Evolutionary conservation across 1,140 invertebrate genomes (phyloP), one percentile per base, ranked within the genome.

Genomic region (Danaus melanippus): DNA sequence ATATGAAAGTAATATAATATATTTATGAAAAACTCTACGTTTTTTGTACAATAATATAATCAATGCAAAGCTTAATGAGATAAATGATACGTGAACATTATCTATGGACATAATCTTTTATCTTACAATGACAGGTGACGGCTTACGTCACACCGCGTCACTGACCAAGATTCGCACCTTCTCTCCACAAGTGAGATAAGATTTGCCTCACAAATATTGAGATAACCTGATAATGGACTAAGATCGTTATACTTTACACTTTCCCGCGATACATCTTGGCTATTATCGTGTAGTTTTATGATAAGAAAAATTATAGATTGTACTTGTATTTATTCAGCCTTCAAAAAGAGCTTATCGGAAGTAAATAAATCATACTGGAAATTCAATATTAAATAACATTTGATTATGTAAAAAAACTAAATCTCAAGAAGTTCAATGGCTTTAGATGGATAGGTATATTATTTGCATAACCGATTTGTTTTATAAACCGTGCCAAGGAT

Each of bases 201-300:
- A 78, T 80, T 74, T 46, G 51, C 53, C 61, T 21, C 45, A 58
- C 75, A 69, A 81, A 83, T 79, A 79, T 81, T 81, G 66, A 78
- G 47, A 65, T 60, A 65, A 51, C 10, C 12, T 66, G 79, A 83
- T 81, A 81, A 80, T 60, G 50, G 54, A 67, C 58, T 60, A 67
- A 75, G 78, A 83, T 83, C 79, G 76, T 83, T 83, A 83, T 69
- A 83, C 79, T 83, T 83, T 83, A 75, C 79, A 71, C 74, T 78
- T 76, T 76, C 63, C 60, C 59, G 67, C 67, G 76, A 78, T 78
- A 79, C 69, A 63, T 71, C 74, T 74, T 42, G 69, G 56, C 60
- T 68, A 74, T 74, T 69, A 72, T 67, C 63, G 61, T 64, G 61
- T 68, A 71, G 62, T 64, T 65, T 62, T 65, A 58, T 60, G 56